phyloP scores from a whole-genome alignment of 2,797 vertebrate genomes.

The Emys orbicularis region DNA sequence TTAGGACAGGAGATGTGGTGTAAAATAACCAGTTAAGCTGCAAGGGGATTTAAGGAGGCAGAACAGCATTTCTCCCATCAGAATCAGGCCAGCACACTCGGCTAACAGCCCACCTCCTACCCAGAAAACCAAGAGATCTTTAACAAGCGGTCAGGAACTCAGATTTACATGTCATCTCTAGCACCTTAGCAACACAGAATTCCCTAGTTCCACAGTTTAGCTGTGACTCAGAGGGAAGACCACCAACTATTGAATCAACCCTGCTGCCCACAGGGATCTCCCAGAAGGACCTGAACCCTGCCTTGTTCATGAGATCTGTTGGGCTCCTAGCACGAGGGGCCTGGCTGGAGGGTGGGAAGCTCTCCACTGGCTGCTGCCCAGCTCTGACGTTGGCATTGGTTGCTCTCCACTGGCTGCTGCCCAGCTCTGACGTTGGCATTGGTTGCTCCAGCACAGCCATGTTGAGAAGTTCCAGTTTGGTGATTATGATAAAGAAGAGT shows the following conservation, averaged over 20 bases:
- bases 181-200: background rate
- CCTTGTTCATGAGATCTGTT: background rate
- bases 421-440: background rate
- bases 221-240: background rate
- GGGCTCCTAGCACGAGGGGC: background rate
- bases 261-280: background rate
- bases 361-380: background rate
- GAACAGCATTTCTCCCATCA: background rate
- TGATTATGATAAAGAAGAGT: background rate
- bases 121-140: background rate
- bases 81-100: background rate
- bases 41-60: background rate
- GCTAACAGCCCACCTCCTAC: background rate
- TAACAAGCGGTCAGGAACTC: background rate
- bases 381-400: background rate
- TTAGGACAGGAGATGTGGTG: background rate
- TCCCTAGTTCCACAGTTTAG: background rate
- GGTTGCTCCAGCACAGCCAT: background rate
- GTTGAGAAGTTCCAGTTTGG: background rate
- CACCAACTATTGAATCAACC: background rate
- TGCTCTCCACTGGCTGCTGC: background rate
- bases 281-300: background rate
- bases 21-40: background rate
- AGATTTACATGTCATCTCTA: background rate
- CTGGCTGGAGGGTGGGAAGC: accelerated